Evolutionary conservation across 2,888 invertebrate genomes (phyloP).

Genomic region (Ctena decussata): DNA sequence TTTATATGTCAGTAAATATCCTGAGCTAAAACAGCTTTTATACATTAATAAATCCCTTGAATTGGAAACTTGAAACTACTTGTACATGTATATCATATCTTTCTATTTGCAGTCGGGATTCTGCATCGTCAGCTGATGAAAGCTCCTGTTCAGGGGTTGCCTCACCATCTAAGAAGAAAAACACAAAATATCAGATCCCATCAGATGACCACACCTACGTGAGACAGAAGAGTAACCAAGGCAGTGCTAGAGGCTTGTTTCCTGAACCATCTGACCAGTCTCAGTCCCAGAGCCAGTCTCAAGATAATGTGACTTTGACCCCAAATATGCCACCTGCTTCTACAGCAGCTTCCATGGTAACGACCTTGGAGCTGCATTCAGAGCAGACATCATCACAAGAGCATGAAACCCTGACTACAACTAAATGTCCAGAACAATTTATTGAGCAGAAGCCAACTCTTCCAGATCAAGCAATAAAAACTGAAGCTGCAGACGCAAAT

Average conservation of each 20-base stretch:
- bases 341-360: conserved; percentile 26
- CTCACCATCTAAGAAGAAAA: conserved; percentile 38
- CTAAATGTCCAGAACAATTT: neutral
- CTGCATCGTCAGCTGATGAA: conserved; percentile 69
- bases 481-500: neutral
- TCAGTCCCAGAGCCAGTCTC: conserved; percentile 8
- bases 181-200: conserved; percentile 56
- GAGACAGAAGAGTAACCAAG: conserved; percentile 69
- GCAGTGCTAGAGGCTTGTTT: conserved; percentile 42
- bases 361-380: conserved; percentile 58
- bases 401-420: conserved; percentile 40
- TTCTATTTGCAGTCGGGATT: conserved; percentile 58
- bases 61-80: too few species aligned
- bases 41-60: too few species aligned
- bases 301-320: neutral
- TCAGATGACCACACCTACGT: conserved; percentile 83
- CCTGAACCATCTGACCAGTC: neutral
- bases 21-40: too few species aligned
- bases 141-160: conserved; percentile 60
- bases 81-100: too few species aligned
- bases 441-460: neutral
- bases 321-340: neutral
- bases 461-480: neutral
- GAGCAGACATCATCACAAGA: conserved; percentile 45
- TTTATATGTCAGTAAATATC: too few species aligned